Conservation (phyloP, 2,888 invertebrate genomes). For the Cheilosia variabilis region DNA sequence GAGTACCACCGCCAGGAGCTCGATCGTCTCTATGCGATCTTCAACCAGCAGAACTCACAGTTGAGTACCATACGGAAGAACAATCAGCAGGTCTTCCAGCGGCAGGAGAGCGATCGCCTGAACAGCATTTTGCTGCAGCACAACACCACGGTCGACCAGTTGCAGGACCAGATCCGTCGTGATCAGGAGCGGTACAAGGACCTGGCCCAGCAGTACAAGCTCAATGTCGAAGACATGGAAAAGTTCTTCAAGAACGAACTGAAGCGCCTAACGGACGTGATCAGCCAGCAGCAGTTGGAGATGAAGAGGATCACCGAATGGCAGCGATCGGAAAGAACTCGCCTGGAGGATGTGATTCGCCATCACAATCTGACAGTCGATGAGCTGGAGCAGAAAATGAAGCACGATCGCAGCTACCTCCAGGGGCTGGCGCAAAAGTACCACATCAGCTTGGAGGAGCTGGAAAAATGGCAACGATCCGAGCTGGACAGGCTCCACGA, state of each 20-base stretch:
- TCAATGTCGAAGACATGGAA: constrained; percentile 81
- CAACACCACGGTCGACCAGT: constrained; percentile 80
- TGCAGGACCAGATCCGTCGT: constrained; percentile 80
- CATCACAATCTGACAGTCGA: constrained; percentile 81
- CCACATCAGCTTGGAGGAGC: constrained; percentile 81
- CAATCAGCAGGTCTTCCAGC: constrained; percentile 77
- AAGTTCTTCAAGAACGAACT: constrained; percentile 81
- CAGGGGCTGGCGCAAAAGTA: constrained; percentile 80
- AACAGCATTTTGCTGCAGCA: constrained; percentile 80
- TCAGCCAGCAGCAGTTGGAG: constrained; percentile 81
- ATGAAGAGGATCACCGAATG: constrained; percentile 80
- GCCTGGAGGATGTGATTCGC: constrained; percentile 79
- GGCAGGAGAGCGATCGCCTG: constrained; percentile 79
- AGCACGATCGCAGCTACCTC: constrained; percentile 80
- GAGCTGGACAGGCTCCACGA: constrained; percentile 81
- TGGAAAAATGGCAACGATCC: constrained; percentile 81
- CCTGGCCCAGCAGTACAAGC: constrained; percentile 80
- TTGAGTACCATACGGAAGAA: constrained; percentile 75
- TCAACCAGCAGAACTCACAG: constrained; percentile 80
- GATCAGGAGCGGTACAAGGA: constrained; percentile 81
- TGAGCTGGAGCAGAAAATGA: constrained; percentile 80
- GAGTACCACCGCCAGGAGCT: constrained; percentile 81
- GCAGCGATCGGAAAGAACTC: constrained; percentile 81
- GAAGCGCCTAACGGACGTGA: constrained; percentile 79
- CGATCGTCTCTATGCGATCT: constrained; percentile 79